Evolutionary conservation across 2,797 vertebrate species (phyloP).

Genomic region (Galagoides demidoff): DNA sequence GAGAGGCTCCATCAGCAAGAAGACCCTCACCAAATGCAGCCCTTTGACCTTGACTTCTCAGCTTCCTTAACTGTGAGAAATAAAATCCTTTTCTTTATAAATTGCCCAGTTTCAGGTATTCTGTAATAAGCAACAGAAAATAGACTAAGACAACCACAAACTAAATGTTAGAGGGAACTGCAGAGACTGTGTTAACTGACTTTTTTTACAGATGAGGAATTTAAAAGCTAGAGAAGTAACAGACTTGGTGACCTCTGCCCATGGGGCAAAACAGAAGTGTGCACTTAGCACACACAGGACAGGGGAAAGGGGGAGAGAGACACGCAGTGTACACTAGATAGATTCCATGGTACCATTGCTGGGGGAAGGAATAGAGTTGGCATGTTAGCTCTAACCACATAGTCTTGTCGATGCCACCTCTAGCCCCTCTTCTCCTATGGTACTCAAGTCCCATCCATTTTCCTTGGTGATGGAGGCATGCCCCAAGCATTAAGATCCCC

Average conservation of each 20-base stretch:
- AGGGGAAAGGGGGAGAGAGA: not conserved
- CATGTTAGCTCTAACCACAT: not conserved
- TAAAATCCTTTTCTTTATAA: not conserved
- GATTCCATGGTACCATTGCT: not conserved
- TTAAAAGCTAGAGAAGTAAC: not conserved
- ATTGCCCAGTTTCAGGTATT: not conserved
- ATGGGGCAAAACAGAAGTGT: not conserved
- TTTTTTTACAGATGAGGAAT: slow-evolving; percentile 13
- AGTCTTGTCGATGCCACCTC: not conserved
- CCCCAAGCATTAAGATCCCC: not conserved
- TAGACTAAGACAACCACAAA: not conserved
- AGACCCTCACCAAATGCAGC: no score
- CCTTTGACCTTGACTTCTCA: not conserved
- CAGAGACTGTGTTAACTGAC: not conserved
- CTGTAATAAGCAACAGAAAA: slow-evolving; percentile 5
- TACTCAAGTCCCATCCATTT: not conserved
- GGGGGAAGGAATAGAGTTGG: not conserved
- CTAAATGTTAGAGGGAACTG: not conserved
- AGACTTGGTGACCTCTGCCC: slow-evolving; percentile 22
- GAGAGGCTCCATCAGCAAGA: not conserved
- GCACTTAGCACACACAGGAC: not conserved
- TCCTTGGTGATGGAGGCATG: not conserved
- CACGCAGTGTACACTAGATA: not conserved
- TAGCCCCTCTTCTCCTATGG: not conserved
- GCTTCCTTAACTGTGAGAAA: not conserved